phyloP scores from a whole-genome alignment of 1,140 invertebrate species.

The Lethocerus indicus region DNA sequence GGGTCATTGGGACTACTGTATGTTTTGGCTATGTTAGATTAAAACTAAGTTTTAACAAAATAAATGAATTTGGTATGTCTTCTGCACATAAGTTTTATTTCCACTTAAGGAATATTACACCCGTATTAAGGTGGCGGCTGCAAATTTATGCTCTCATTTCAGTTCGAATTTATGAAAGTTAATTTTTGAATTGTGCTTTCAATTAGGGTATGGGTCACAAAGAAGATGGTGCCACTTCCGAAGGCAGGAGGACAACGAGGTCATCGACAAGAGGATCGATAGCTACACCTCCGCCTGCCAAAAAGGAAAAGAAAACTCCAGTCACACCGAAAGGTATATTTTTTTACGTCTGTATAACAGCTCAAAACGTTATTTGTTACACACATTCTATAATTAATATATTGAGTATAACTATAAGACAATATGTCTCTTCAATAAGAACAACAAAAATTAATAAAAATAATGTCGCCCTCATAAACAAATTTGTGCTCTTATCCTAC shows the following conservation, averaged over 20 bases:
- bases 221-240: slow-evolving; percentile 24
- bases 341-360: no score
- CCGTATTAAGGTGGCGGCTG: no score
- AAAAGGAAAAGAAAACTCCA: slow-evolving; percentile 27
- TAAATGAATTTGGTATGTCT: no score
- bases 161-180: no score
- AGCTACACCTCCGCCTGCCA: slow-evolving; percentile 27
- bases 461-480: neutral
- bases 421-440: slow-evolving; percentile 8
- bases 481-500: neutral
- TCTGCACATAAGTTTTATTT: no score
- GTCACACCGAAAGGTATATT: slow-evolving; percentile 18
- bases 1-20: slow-evolving; percentile 8
- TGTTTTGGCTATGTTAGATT: slow-evolving; percentile 16
- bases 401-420: no score
- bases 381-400: no score
- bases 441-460: neutral
- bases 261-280: slow-evolving; percentile 28
- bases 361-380: no score
- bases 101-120: no score
- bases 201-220: slow-evolving; percentile 24
- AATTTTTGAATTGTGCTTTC: slow-evolving; percentile 2
- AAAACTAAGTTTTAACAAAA: neutral
- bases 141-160: no score
- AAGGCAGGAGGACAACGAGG: slow-evolving; percentile 30